phyloP scores from a whole-genome alignment of 2,888 invertebrate species.

The Dryocosmus kuriphilus region DNA sequence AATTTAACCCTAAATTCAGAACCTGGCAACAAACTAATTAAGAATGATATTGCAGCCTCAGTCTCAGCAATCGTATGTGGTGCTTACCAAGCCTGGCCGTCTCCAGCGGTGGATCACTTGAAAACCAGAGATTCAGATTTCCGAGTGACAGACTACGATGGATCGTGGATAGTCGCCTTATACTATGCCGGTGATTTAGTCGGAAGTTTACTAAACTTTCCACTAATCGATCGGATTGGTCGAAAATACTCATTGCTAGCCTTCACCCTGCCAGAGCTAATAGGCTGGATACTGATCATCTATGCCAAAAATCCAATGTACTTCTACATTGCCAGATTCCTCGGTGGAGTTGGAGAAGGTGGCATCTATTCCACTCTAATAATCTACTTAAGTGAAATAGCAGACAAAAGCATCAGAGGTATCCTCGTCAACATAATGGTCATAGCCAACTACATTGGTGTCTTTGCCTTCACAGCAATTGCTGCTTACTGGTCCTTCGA shows the following conservation, averaged over 20 bases:
- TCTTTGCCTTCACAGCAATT: constrained; percentile 29
- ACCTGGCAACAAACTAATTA: not conserved
- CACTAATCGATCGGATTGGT: constrained; percentile 12
- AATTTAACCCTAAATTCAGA: too few relatives aligned
- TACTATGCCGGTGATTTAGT: constrained; percentile 28
- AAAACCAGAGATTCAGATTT: constrained; percentile 12
- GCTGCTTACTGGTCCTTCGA: constrained; percentile 33
- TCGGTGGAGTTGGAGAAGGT: constrained; percentile 26
- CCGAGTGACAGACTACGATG: constrained; percentile 24
- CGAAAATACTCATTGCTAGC: constrained; percentile 28
- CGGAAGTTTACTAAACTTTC: constrained; percentile 26
- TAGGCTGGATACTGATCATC: constrained; percentile 34
- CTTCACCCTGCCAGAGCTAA: constrained; percentile 11
- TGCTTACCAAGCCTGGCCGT: constrained; percentile 32
- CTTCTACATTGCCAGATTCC: constrained; percentile 22
- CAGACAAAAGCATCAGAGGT: constrained; percentile 25
- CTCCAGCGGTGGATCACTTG: constrained; percentile 27
- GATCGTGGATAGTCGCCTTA: constrained; percentile 13
- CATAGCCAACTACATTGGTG: constrained; percentile 29
- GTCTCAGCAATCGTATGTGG: constrained; percentile 31
- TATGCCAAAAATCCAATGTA: constrained; percentile 22
- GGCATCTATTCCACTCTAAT: constrained; percentile 28
- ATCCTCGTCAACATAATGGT: constrained; percentile 39
- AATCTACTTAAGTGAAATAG: constrained; percentile 36
- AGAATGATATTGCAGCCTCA: constrained; percentile 12